Conservation (phyloP, 1,140 invertebrate genomes). For the Teleogryllus occipitalis region DNA sequence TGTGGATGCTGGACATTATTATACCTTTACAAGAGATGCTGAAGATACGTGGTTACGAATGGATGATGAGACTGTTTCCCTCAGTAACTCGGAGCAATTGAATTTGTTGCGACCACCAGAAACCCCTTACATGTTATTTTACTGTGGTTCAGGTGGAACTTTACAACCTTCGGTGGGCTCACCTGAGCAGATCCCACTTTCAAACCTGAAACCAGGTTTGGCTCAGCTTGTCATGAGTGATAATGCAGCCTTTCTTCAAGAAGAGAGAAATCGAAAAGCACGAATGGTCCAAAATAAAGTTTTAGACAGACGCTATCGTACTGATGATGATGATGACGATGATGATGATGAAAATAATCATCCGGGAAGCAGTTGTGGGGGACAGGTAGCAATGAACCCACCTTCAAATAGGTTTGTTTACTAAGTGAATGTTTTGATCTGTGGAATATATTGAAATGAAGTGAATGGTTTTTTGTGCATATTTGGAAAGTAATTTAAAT, state of each 20-base stretch:
- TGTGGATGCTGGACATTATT: conserved; percentile 79
- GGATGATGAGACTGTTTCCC: conserved; percentile 64
- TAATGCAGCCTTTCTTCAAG: background rate
- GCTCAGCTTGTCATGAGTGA: background rate
- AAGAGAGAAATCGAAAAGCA: conserved; percentile 8
- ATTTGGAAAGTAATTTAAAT: no score
- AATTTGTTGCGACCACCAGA: conserved; percentile 46
- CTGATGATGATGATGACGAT: background rate
- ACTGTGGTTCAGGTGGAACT: conserved; percentile 32
- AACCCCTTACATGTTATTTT: conserved; percentile 78
- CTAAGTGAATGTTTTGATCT: background rate
- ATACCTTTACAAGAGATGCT: conserved; percentile 64
- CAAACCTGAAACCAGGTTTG: background rate
- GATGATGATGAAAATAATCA: conserved; percentile 11
- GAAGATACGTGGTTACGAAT: conserved; percentile 67
- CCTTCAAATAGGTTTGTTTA: conserved; percentile 15
- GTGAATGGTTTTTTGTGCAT: no score
- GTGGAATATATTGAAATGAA: no score
- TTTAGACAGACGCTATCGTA: background rate
- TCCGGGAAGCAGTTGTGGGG: conserved; percentile 12
- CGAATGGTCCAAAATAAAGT: background rate
- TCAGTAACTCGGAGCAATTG: conserved; percentile 51
- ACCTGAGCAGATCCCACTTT: background rate
- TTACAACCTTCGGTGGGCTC: conserved; percentile 4
- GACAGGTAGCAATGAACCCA: background rate